phyloP scores from a whole-genome alignment of 1,140 invertebrate genomes.

The Vanessa tameamea region DNA sequence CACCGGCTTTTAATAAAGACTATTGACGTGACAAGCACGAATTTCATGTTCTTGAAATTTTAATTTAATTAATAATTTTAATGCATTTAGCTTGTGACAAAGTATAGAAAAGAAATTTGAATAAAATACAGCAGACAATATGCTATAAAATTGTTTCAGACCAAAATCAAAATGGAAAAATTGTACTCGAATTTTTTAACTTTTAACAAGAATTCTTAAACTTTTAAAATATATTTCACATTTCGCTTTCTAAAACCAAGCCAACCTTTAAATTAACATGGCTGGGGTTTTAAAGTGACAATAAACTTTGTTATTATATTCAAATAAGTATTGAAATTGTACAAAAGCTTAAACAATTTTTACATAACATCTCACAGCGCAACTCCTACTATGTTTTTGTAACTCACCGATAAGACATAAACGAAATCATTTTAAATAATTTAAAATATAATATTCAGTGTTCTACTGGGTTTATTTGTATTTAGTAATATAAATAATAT shows the following conservation, averaged over 20 bases:
- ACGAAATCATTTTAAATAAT: too few species aligned
- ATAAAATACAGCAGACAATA: neutral
- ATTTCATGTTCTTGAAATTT: too few species aligned
- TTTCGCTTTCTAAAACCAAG: neutral
- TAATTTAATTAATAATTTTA: too few species aligned
- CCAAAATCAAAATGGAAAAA: neutral
- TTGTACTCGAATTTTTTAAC: neutral
- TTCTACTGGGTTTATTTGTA: too few species aligned
- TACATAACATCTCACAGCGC: constrained; percentile 12
- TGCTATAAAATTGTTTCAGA: neutral
- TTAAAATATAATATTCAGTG: too few species aligned
- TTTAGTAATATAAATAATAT: too few species aligned
- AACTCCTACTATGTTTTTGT: constrained; percentile 13
- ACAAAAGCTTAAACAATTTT: constrained; percentile 29
- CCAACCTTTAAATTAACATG: constrained; percentile 13
- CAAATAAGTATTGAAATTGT: constrained; percentile 27
- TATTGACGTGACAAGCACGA: too few species aligned
- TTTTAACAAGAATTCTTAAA: neutral
- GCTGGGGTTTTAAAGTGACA: constrained; percentile 25
- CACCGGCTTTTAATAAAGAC: too few species aligned
- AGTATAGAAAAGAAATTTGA: neutral
- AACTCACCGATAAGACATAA: constrained; percentile 16
- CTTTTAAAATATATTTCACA: neutral
- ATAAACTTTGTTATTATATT: constrained; percentile 27
- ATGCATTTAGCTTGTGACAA: neutral